Conservation (phyloP, 2,113 vertebrate species). For the Leuciscus idus region DNA sequence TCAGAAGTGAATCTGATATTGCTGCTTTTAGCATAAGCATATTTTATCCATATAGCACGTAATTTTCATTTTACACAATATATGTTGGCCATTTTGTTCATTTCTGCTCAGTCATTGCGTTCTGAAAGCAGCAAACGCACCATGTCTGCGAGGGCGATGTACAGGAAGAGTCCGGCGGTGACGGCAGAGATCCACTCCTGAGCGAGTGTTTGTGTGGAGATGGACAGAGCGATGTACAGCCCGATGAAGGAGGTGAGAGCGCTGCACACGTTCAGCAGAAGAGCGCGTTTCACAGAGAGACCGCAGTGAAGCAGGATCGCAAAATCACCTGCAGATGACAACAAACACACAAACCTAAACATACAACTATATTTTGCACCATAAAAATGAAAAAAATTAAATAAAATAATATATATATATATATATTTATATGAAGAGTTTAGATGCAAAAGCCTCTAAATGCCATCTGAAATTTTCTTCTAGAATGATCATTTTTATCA, state of each 20-base stretch:
- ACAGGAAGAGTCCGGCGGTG: conserved; percentile 87
- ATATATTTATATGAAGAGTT: no score
- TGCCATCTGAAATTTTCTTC: no score
- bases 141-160: conserved; percentile 89
- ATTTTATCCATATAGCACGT: neutral
- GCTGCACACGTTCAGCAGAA: conserved; percentile 82
- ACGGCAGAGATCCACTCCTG: conserved; percentile 85
- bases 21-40: no score
- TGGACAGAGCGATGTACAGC: conserved; percentile 81
- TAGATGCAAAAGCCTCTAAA: no score
- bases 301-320: conserved; percentile 85
- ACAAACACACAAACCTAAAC: neutral
- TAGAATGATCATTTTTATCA: no score
- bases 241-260: conserved; percentile 83
- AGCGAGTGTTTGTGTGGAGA: conserved; percentile 73
- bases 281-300: conserved; percentile 75
- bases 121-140: conserved; percentile 62
- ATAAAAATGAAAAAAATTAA: neutral
- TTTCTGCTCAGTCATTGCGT: neutral
- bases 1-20: no score
- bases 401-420: no score
- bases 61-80: neutral
- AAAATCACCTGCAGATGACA: conserved; percentile 81
- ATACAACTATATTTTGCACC: neutral
- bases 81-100: neutral